Conservation (phyloP, 2,888 invertebrate species). For the Drosophila neonasuta region DNA sequence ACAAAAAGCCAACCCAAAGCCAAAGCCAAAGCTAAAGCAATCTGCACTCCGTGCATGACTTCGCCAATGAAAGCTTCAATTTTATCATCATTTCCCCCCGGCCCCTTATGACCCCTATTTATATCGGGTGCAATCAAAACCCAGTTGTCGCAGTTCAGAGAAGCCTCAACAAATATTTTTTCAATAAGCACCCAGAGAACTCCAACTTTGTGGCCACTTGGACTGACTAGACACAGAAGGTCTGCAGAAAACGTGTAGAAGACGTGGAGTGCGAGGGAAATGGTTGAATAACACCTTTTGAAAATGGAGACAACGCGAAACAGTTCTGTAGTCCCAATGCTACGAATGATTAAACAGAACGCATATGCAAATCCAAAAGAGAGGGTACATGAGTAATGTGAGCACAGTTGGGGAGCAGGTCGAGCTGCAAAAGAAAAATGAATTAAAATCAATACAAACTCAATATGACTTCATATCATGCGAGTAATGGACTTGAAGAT, state of each 20-base stretch:
- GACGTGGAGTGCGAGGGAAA: background rate
- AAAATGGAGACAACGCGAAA: conserved; percentile 52
- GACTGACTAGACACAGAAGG: conserved; percentile 24
- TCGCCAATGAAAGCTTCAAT: conserved; percentile 47
- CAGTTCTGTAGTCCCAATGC: conserved; percentile 12
- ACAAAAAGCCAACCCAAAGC: conserved; percentile 8
- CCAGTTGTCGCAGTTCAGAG: conserved; percentile 47
- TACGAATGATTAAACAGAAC: conserved; percentile 61
- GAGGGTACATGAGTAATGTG: conserved; percentile 33
- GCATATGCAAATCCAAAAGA: conserved; percentile 40
- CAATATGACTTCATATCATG: background rate
- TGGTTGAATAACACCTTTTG: conserved; percentile 48
- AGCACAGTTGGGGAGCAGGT: conserved; percentile 47
- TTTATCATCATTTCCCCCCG: conserved; percentile 27
- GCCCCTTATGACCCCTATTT: conserved; percentile 2
- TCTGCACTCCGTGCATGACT: conserved; percentile 52
- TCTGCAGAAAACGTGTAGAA: background rate
- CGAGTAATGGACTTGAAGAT: background rate
- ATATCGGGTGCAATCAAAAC: conserved; percentile 38
- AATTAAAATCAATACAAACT: conserved; percentile 66
- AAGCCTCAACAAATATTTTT: conserved; percentile 44
- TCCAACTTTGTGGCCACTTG: conserved; percentile 52
- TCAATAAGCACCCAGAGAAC: conserved; percentile 38
- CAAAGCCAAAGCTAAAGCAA: conserved; percentile 37
- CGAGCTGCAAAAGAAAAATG: conserved; percentile 47